These are phyloP conservation scores for Ivindomyrus marchei DNA, from an alignment of 2,113 vertebrate genomes.

Conservation along the genomic window DNA sequence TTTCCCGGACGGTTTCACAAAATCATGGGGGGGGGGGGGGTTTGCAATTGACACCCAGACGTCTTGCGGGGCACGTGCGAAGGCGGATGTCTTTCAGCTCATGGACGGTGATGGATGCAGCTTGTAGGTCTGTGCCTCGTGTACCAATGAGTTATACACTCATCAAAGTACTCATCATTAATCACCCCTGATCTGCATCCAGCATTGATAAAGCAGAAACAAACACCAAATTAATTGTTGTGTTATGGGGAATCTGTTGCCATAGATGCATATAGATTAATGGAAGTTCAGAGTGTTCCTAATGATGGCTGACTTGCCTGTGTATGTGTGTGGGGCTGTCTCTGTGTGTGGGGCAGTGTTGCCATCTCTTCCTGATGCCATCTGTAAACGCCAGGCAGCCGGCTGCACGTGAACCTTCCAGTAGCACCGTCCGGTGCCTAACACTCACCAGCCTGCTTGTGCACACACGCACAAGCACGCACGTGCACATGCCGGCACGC, in stretches of 20 bases:
- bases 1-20: not conserved
- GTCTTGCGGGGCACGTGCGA: not conserved
- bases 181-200: conserved; percentile 23
- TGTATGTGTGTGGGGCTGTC: conserved; percentile 46
- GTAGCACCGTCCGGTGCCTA: conserved; percentile 22
- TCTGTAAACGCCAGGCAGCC: conserved; percentile 43
- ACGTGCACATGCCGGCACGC: conserved; percentile 9
- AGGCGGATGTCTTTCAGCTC: not conserved
- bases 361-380: conserved; percentile 33
- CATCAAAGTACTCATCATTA: conserved; percentile 1
- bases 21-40: not conserved
- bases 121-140: not conserved
- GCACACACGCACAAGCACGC: not conserved
- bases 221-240: conserved; percentile 52
- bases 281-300: conserved; percentile 58
- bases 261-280: conserved; percentile 57
- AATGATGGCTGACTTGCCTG: conserved; percentile 46
- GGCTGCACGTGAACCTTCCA: conserved; percentile 35
- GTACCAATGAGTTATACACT: not conserved
- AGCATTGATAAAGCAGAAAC: conserved; percentile 36
- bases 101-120: not conserved
- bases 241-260: conserved; percentile 55
- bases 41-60: not conserved
- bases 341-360: conserved; percentile 46
- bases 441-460: conserved; percentile 11